Evolutionary conservation across 2,888 invertebrate species (phyloP).

Genomic region (Limnephilus lunatus): DNA sequence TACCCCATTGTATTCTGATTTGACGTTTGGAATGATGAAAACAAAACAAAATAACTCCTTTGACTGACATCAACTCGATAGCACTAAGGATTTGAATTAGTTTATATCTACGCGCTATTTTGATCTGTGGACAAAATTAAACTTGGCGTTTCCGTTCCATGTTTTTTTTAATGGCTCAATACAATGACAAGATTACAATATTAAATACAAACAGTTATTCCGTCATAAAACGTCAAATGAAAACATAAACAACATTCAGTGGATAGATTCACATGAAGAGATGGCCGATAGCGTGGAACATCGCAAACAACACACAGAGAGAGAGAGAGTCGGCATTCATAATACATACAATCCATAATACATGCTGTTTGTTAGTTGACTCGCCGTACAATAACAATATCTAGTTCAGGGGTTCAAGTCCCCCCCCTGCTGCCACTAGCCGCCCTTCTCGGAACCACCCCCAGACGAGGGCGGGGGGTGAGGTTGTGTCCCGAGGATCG

Average conservation of each 20-base stretch:
- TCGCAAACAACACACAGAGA: neutral
- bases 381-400: neutral
- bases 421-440: neutral
- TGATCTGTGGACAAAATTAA: too few relatives aligned
- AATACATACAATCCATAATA: neutral
- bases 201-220: neutral
- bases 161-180: neutral
- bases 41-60: too few relatives aligned
- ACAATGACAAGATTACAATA: neutral
- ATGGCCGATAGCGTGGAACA: neutral
- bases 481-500: slow-evolving; percentile 25
- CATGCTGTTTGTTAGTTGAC: neutral
- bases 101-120: too few relatives aligned
- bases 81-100: too few relatives aligned
- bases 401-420: slow-evolving; percentile 18
- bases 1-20: too few relatives aligned
- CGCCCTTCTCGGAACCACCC: neutral
- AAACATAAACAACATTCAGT: neutral
- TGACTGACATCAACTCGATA: neutral
- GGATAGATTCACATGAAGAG: neutral
- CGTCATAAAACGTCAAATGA: neutral
- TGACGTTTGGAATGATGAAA: too few relatives aligned
- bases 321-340: neutral
- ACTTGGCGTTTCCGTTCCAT: too few relatives aligned
- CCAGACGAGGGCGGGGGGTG: neutral